Percentiles rank a stretch among this genome's conserved stretches.
phyloP scores from a whole-genome alignment of 2,888 invertebrate genomes.

The Lochmaea capreae region DNA sequence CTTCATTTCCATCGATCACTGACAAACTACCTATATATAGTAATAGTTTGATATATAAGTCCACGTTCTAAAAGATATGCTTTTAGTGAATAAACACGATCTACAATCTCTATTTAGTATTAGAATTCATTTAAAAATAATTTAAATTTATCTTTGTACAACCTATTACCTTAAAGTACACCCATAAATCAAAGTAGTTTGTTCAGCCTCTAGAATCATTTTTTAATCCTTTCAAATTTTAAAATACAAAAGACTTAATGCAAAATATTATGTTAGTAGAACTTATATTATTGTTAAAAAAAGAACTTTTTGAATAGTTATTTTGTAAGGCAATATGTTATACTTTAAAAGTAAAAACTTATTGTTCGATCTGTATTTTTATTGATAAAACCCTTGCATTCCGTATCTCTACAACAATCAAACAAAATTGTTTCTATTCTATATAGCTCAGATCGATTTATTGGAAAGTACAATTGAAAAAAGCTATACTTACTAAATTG shows the following conservation, averaged over 20 bases:
- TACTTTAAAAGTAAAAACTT: slow-evolving; percentile 7
- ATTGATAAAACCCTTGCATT: not conserved
- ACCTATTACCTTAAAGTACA: not conserved
- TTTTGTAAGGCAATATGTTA: slow-evolving; percentile 20
- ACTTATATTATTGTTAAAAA: slow-evolving; percentile 6
- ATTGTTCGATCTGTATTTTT: slow-evolving; percentile 7
- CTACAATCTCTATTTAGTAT: not conserved
- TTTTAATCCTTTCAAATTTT: slow-evolving; percentile 6
- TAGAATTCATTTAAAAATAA: not conserved
- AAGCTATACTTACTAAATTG: too few relatives aligned
- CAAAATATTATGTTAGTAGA: slow-evolving; percentile 12
- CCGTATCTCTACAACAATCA: not conserved
- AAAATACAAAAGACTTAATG: slow-evolving; percentile 6
- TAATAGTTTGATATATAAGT: not conserved
- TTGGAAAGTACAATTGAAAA: too few relatives aligned
- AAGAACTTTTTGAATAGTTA: slow-evolving; percentile 6
- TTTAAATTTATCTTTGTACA: not conserved
- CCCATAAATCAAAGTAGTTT: not conserved
- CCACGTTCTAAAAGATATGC: not conserved
- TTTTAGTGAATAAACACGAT: not conserved
- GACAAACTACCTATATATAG: not conserved
- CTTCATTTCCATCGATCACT: not conserved
- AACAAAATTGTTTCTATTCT: not conserved
- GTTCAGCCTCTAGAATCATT: slow-evolving; percentile 3
- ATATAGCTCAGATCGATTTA: too few relatives aligned